Percentiles rank a stretch among this genome's conserved stretches.
Conservation (phyloP, 1,140 invertebrate genomes). For the Hyles vespertilio region DNA sequence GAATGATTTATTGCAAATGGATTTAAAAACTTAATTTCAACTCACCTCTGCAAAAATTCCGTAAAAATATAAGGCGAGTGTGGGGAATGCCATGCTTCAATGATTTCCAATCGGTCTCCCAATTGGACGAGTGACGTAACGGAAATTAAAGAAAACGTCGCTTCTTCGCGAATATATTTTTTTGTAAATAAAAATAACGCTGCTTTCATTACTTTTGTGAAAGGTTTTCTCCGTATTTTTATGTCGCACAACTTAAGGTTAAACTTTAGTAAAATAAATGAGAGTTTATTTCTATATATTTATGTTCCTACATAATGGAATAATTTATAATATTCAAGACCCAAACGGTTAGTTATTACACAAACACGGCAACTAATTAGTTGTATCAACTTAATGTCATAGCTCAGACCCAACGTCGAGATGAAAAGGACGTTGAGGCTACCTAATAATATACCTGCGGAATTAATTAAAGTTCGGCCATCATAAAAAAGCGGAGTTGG, state of each 20-base stretch:
- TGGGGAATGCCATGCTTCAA: conserved; percentile 43
- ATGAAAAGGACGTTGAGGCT: no score
- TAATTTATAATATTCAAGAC: no score
- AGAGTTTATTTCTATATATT: no score
- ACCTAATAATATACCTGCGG: neutral
- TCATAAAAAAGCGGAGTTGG: conserved; percentile 24
- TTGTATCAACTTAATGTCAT: no score
- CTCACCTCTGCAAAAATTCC: conserved; percentile 13
- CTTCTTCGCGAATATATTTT: conserved; percentile 30
- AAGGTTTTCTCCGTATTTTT: neutral
- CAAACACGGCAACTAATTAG: no score
- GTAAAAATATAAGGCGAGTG: conserved; percentile 18
- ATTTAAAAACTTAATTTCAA: conserved; percentile 13
- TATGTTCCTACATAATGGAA: no score
- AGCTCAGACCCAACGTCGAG: no score
- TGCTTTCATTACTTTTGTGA: neutral
- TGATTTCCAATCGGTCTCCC: conserved; percentile 63
- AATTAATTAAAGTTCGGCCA: conserved; percentile 18
- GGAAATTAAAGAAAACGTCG: conserved; percentile 68
- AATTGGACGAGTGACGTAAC: conserved; percentile 70
- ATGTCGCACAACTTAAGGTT: neutral
- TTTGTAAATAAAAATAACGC: conserved; percentile 17
- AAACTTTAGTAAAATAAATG: no score
- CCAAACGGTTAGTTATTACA: no score
- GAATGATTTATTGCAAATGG: conserved; percentile 11